Evolutionary conservation across 2,888 invertebrate species (phyloP), one percentile per base, ranked within the genome.

Genomic region (Amphiduros pacificus): DNA sequence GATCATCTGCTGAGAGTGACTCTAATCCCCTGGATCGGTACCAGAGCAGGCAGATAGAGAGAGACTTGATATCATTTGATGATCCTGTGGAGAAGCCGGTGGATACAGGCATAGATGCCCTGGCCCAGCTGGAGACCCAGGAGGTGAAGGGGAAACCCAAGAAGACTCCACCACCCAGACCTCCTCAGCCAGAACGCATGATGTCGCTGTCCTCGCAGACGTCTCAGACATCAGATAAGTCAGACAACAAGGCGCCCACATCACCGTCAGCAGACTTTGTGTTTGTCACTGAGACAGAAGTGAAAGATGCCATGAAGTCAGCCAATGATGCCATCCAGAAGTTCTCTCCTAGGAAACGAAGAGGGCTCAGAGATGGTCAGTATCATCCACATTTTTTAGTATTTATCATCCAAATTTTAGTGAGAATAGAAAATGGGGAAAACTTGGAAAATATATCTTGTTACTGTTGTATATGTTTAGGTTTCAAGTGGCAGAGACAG

Each of bases 261-360:
- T 93, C 93, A 78, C 87, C 94, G 22, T 92, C 92, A 0, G 93
- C 94, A 79, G 92, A 93, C 27, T 94, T 94, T 83, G 93, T 93
- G 1, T 87, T 94, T 70, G 87, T 94, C 31, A 73, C 74, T 22
- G 81, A 81, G 17, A 72, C 67, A 28, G 83, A 84, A 54, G 73
- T 82, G 36, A 70, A 77, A 63, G 78, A 76, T 40, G 71, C 74
- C 36, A 73, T 79, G 61, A 53, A 64, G 48, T 72, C 75, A 22
- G 72, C 70, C 3, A 69, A 74, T 11, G 75, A 76, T 48, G 66
- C 76, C 27, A 54, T 73, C 22, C 70, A 65, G 55, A 74, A 68
- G 59, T 27, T 50, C 14, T 53, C 55, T 28, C 53, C 53, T 11
- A 61, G 70, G 48, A 32, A 66, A 41, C 53, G 62, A n/a, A 29